A percentile compares a stretch with the other conserved stretches of the same genome.
Conservation (phyloP, 2,888 invertebrate genomes). For the Toxonevra muliebris region DNA sequence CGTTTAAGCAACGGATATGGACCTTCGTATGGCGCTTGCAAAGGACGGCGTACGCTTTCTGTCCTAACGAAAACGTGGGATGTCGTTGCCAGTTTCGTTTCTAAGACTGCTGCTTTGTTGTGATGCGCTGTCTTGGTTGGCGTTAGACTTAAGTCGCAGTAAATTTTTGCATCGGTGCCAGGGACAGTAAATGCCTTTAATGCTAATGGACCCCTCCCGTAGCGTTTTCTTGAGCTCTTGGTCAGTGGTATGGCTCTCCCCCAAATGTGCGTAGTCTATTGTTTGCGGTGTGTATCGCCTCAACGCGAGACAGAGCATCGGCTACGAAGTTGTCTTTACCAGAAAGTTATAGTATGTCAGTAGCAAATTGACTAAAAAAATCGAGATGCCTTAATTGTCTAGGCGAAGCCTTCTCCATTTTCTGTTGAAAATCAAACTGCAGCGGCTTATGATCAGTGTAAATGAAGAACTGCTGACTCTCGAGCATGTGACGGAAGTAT, state of each 20-base stretch:
- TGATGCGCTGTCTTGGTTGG: too few species aligned
- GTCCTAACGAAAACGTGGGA: neutral
- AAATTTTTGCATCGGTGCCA: constrained; percentile 3
- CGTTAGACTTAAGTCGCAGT: constrained; percentile 17
- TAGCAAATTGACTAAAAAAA: constrained; percentile 27
- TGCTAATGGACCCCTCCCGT: constrained; percentile 1
- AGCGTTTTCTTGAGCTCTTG: neutral
- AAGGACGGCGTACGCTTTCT: constrained; percentile 19
- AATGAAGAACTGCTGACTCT: too few species aligned
- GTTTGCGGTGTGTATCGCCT: constrained; percentile 2
- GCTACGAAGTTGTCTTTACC: constrained; percentile 24
- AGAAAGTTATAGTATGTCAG: constrained; percentile 18
- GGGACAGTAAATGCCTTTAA: constrained; percentile 24
- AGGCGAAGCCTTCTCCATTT: too few species aligned
- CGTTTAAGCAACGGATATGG: constrained; percentile 26
- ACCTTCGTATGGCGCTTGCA: constrained; percentile 25
- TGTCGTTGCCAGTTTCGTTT: neutral
- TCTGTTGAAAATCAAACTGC: too few species aligned
- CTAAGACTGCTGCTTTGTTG: neutral
- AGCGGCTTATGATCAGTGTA: constrained; percentile 6
- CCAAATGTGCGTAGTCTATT: constrained; percentile 7
- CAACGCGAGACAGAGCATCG: constrained; percentile 27
- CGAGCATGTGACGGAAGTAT: constrained; percentile 32
- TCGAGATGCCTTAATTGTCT: constrained; percentile 28
- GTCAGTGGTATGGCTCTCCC: constrained; percentile 10